Evolutionary conservation across 2,113 vertebrate genomes (phyloP), one percentile per base, ranked within the genome.

Genomic region (Trinectes maculatus): DNA sequence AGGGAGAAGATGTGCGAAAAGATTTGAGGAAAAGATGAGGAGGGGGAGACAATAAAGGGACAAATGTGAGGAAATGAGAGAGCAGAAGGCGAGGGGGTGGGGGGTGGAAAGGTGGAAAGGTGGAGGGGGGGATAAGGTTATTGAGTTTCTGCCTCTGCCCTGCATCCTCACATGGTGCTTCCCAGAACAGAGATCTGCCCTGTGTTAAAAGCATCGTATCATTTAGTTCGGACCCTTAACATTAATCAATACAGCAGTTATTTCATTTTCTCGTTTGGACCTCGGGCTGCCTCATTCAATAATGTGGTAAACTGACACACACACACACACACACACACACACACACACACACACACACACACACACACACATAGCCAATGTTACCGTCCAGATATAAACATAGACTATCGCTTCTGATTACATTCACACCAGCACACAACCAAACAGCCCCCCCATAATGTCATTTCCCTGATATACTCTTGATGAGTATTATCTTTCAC

Each of bases 201-300:
- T 47, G 77, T 80, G 80, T 88, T 90, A 84, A 91, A 87, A 87
- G 85, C 85, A 83, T 84, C 77, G 79, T 81, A 87, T 85, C 81
- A 83, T 87, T 89, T 81, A 70, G 85, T 90, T 86, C 84, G 70
- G 85, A 77, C 77, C 72, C 74, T 84, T 87, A 87, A 85, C 82
- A 81, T 83, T 85, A 87, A 92, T 92, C 92, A 85, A 91, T 90
- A 88, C 61, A 65, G 77, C 79, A 82, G 74, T 85, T 89, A 88
- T 92, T 92, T 89, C 72, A 85, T 90, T 87, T 89, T 88, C 83
- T 83, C 79, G 15, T 88, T 85, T 83, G 62, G 80, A 85, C 77
- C 74, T 69, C 33, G 62, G 74, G 69, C 64, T 44, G 56, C 28
- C 79, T 87, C 70, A 60, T 85, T 88, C 85, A 77, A 87, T 89